Evolutionary conservation across 1,140 invertebrate genomes (phyloP).

Genomic region (Drosophila repletoides): DNA sequence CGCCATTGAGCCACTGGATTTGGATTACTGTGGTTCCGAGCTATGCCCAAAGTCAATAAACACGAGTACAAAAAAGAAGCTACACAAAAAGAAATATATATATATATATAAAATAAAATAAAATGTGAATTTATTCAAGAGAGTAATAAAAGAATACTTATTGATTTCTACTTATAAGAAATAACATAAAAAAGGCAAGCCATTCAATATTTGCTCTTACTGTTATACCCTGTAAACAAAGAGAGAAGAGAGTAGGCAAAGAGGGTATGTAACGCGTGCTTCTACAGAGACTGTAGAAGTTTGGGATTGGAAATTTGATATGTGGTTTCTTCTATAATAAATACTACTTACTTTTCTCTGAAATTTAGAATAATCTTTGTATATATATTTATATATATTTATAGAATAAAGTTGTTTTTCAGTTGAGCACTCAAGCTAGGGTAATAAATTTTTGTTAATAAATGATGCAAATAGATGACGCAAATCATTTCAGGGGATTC

Average conservation of each 20-base stretch:
- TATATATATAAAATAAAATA: conserved; percentile 1
- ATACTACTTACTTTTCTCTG: too few species aligned
- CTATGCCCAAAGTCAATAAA: conserved; percentile 38
- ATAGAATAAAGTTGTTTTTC: too few species aligned
- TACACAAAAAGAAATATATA: not conserved
- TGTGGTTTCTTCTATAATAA: too few species aligned
- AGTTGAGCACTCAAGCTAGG: too few species aligned
- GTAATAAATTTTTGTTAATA: too few species aligned
- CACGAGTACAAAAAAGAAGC: conserved; percentile 1
- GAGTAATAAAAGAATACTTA: conserved; percentile 46
- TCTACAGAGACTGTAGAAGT: not conserved
- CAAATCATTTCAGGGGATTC: too few species aligned
- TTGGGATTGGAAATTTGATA: not conserved
- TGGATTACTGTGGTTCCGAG: conserved; percentile 9
- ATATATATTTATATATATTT: too few species aligned
- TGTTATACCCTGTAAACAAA: conserved; percentile 1
- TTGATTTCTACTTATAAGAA: conserved; percentile 27
- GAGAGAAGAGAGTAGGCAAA: not conserved
- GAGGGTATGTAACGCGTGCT: not conserved
- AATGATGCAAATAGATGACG: too few species aligned
- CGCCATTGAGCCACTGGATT: conserved; percentile 51
- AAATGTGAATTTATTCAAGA: conserved; percentile 40
- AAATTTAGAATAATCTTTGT: too few species aligned
- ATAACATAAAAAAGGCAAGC: not conserved
- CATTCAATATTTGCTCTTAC: not conserved